phyloP scores from a whole-genome alignment of 2,888 invertebrate species.

The Mythimna pallens region DNA sequence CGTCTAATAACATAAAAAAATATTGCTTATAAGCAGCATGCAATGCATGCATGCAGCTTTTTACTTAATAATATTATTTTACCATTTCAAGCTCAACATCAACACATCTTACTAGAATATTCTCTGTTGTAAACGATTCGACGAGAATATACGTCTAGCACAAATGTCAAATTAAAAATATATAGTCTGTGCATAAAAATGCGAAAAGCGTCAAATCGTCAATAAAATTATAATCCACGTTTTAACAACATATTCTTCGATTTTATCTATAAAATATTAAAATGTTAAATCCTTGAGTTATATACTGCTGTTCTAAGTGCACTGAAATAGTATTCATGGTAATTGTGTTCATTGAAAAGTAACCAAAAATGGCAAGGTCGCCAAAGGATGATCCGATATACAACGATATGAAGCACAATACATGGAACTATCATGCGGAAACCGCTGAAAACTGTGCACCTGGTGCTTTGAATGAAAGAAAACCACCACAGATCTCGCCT shows the following conservation, averaged over 20 bases:
- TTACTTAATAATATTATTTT: not conserved
- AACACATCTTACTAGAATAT: not conserved
- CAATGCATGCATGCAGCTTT: too few relatives aligned
- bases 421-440: conserved; percentile 87
- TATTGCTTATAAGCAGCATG: too few relatives aligned
- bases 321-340: conserved; percentile 69
- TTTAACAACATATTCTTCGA: conserved; percentile 74
- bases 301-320: conserved; percentile 64
- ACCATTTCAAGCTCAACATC: not conserved
- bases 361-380: conserved; percentile 90
- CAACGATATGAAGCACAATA: conserved; percentile 84
- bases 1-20: too few relatives aligned
- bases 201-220: conserved; percentile 82
- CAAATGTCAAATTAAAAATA: conserved; percentile 58
- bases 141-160: conserved; percentile 44
- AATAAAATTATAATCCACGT: conserved; percentile 82
- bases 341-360: conserved; percentile 73
- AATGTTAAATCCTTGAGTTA: conserved; percentile 84
- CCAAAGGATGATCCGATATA: conserved; percentile 87
- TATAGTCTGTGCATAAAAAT: conserved; percentile 62
- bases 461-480: conserved; percentile 80
- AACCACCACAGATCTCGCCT: conserved; percentile 75
- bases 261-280: conserved; percentile 71
- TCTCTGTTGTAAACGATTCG: not conserved
- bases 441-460: conserved; percentile 82